Percentiles rank a stretch among this genome's conserved stretches.
Conservation (phyloP, 2,888 invertebrate genomes). For the Dolomedes plantarius region DNA sequence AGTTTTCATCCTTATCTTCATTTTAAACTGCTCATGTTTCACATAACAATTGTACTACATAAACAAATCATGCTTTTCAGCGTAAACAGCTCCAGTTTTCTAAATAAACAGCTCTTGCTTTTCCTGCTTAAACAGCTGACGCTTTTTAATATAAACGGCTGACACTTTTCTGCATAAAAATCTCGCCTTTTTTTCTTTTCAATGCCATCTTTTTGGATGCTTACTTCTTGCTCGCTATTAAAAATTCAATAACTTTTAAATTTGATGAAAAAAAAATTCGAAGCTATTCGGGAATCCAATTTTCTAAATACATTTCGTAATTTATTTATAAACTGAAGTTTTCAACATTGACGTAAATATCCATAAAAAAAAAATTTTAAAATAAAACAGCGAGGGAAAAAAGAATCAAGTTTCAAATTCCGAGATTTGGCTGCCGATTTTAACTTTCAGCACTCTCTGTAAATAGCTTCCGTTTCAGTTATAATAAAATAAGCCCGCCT, state of each 20-base stretch:
- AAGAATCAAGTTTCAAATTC: not conserved
- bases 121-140: too few species aligned
- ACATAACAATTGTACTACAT: too few species aligned
- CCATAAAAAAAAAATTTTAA: not conserved
- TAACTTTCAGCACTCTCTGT: not conserved
- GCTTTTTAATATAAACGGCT: too few species aligned
- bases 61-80: too few species aligned
- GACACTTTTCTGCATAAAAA: too few species aligned
- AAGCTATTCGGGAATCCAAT: not conserved
- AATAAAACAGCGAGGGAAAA: not conserved
- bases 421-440: not conserved
- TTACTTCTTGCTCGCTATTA: not conserved
- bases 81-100: too few species aligned
- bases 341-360: not conserved
- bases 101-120: too few species aligned
- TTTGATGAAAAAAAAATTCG: not conserved
- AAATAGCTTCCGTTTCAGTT: not conserved
- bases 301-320: not conserved
- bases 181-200: too few species aligned
- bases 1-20: too few species aligned
- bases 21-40: too few species aligned
- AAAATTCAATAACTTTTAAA: not conserved
- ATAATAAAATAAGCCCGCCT: not conserved
- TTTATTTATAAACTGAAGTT: not conserved
- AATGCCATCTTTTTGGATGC: too few species aligned